These are phyloP conservation scores for Redunca redunca DNA, from an alignment of 2,113 vertebrate species.

Conservation along the genomic window DNA sequence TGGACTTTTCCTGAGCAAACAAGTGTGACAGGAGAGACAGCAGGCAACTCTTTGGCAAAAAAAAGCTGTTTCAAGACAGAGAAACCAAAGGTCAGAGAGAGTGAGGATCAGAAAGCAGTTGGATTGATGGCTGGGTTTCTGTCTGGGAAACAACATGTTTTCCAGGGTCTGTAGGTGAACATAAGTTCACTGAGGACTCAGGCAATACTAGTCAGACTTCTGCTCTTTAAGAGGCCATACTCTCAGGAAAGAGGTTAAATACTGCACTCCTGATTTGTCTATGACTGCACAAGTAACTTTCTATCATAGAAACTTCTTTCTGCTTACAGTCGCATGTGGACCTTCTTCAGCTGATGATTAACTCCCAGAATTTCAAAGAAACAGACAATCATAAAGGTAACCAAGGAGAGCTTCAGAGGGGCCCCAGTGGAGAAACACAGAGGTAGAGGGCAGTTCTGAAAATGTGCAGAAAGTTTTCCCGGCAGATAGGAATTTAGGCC, in stretches of 20 bases:
- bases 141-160: neutral
- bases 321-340: constrained; percentile 68
- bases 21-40: neutral
- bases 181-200: neutral
- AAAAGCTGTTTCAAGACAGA: neutral
- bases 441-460: fast-evolving
- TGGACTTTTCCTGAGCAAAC: neutral
- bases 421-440: neutral
- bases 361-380: constrained; percentile 78
- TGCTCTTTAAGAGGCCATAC: neutral
- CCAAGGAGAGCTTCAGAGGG: neutral
- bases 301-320: neutral
- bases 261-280: neutral
- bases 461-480: neutral
- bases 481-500: neutral
- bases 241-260: neutral
- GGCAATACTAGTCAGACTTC: neutral
- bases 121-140: neutral
- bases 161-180: neutral
- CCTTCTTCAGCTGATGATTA: constrained; percentile 82
- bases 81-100: neutral
- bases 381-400: constrained; percentile 70
- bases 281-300: neutral
- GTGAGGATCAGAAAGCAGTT: neutral
- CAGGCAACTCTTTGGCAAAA: neutral